Base-by-base conservation (phyloP, 2,797 vertebrate genomes). In the Spinus pinus region DNA sequence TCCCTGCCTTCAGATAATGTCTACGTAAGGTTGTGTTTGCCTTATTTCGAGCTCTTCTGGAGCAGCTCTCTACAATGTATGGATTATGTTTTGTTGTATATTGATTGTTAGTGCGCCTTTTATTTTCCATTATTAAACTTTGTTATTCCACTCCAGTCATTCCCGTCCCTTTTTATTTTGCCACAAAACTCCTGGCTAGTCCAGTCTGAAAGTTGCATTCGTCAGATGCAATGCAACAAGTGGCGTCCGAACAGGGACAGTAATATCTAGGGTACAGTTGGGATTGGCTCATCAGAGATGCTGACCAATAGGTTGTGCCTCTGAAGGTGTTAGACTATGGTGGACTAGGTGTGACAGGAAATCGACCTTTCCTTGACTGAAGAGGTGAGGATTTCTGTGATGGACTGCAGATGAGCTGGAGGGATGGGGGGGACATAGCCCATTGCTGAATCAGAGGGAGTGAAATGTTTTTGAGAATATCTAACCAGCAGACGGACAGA, bases 131-230 rank as follows among this genome's bases (percentile, higher is more conserved):
- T 58, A 58, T 37, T 58, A 37, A 58, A 37, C 14, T 37, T 37
- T 60, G 25, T 39, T 60, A 28, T 60, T 9, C 4, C 35, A 20
- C 25, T 39, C 12, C 18, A 30, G 37, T 39, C 18, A 21, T 21
- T 39, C 27, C 37, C 1, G 2, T 39, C 37, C 13, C 35, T 69
- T 27, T 60, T 60, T 28, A 28, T 60, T 60, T 39, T 60, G 25
- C 25, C 18, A 14, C 25, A 60, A 12, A 60, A 20, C 17, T 60
- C 18, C 57, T 6, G 6, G 25, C 35, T 60, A 60, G 18, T 60
- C 25, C 0, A 2, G 18, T 20, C 6, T 0, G 2, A 28, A 60
- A 39, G 12, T 4, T 58, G 12, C 25, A 28, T 20, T 39, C 2
- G 0, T 60, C 8, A 19, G 12, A 20, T 39, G 57, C 2, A 6